Evolutionary conservation across 2,888 invertebrate genomes (phyloP).

Genomic region (Escarpia spicata): DNA sequence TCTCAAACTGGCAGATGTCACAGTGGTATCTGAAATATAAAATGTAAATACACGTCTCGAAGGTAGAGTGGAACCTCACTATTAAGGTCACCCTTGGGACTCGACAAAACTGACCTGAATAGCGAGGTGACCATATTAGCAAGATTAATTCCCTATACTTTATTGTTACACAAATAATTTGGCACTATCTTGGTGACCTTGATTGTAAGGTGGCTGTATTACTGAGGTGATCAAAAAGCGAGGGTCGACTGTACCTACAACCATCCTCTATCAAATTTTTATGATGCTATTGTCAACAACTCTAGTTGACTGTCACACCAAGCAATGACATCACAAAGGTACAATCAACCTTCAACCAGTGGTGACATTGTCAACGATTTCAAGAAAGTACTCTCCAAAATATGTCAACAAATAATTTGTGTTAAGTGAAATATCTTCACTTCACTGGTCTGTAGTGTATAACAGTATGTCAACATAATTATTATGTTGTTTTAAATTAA

Average conservation of each 20-base stretch:
- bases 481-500: too few relatives aligned
- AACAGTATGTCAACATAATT: too few relatives aligned
- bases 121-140: too few relatives aligned
- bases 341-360: not conserved
- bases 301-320: not conserved
- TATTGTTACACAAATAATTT: too few relatives aligned
- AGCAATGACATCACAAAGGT: not conserved
- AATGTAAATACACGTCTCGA: not conserved
- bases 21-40: not conserved
- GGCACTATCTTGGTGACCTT: too few relatives aligned
- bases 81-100: too few relatives aligned
- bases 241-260: not conserved
- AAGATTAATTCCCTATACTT: too few relatives aligned
- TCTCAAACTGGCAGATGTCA: conserved; percentile 1
- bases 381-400: not conserved
- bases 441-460: too few relatives aligned
- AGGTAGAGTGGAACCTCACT: not conserved
- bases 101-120: too few relatives aligned
- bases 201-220: too few relatives aligned
- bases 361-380: not conserved
- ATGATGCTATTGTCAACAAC: not conserved
- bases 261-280: not conserved
- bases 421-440: too few relatives aligned
- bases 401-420: not conserved
- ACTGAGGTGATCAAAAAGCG: too few relatives aligned